Conservation (phyloP, 2,113 vertebrate species). For the Eurypyga helias region DNA sequence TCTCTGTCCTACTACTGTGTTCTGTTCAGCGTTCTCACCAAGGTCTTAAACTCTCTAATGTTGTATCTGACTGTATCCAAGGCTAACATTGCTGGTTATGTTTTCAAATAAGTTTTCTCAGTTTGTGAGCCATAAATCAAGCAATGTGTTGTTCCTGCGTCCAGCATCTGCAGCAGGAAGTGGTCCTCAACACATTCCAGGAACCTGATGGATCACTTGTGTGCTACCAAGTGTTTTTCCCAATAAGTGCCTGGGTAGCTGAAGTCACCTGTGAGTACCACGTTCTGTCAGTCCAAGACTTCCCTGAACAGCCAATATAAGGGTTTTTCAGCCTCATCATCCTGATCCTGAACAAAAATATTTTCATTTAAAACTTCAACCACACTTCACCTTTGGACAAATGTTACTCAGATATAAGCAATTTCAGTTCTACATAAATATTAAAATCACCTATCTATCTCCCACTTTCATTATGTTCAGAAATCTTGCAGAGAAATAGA, state of each 20-base stretch:
- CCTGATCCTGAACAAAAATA: background rate
- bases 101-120: background rate
- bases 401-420: background rate
- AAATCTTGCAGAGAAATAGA: background rate
- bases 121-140: background rate
- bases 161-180: background rate
- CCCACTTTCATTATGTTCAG: background rate
- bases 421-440: background rate
- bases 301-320: background rate
- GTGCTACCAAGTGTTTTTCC: fast-evolving
- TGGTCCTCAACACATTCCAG: fast-evolving
- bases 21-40: background rate
- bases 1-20: background rate
- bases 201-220: background rate
- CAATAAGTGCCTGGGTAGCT: background rate
- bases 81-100: background rate
- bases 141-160: background rate
- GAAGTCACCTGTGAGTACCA: background rate
- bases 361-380: background rate
- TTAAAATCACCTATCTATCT: background rate
- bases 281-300: background rate
- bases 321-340: background rate
- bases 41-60: background rate
- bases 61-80: background rate
- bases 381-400: background rate